A percentile compares a stretch with the other conserved stretches of the same genome.
Conservation (phyloP, 2,113 vertebrate genomes). For the Mormoops blainvillei region DNA sequence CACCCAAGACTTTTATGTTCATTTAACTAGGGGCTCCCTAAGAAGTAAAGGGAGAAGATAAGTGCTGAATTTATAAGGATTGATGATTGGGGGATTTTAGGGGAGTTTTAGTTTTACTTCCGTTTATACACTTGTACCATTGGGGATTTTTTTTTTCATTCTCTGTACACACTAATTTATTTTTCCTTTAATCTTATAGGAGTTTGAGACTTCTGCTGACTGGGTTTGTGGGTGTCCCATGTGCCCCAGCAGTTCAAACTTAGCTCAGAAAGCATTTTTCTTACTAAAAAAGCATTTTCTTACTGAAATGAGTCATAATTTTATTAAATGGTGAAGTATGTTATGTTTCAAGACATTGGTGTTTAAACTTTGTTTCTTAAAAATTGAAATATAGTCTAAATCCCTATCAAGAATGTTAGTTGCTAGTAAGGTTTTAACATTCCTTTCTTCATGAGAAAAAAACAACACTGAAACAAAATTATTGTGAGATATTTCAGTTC, state of each 20-base stretch:
- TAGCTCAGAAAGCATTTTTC: slow-evolving; percentile 76
- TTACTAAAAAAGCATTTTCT: slow-evolving; percentile 77
- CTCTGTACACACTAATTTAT: slow-evolving; percentile 65
- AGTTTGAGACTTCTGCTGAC: slow-evolving; percentile 63
- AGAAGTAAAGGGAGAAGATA: slow-evolving; percentile 5
- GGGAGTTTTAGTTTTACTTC: slow-evolving; percentile 74
- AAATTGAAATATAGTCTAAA: slow-evolving; percentile 55
- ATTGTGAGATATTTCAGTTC: neutral
- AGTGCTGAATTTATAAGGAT: slow-evolving; percentile 69
- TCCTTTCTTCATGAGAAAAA: slow-evolving; percentile 3
- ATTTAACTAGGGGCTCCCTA: neutral
- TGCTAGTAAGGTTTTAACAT: slow-evolving; percentile 48
- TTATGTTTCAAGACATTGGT: slow-evolving; percentile 75
- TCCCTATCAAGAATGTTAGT: slow-evolving; percentile 58
- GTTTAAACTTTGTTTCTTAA: slow-evolving; percentile 69
- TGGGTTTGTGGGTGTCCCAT: slow-evolving; percentile 73
- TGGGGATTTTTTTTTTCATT: slow-evolving; percentile 78
- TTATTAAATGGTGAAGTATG: slow-evolving; percentile 79
- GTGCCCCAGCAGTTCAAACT: slow-evolving; percentile 68
- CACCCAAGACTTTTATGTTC: neutral
- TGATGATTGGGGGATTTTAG: slow-evolving; percentile 70
- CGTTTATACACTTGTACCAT: slow-evolving; percentile 62
- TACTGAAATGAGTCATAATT: slow-evolving; percentile 82
- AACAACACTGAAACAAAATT: neutral
- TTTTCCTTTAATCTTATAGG: slow-evolving; percentile 74